Conservation (phyloP, 2,797 vertebrate species). For the Centroberyx gerrardi region DNA sequence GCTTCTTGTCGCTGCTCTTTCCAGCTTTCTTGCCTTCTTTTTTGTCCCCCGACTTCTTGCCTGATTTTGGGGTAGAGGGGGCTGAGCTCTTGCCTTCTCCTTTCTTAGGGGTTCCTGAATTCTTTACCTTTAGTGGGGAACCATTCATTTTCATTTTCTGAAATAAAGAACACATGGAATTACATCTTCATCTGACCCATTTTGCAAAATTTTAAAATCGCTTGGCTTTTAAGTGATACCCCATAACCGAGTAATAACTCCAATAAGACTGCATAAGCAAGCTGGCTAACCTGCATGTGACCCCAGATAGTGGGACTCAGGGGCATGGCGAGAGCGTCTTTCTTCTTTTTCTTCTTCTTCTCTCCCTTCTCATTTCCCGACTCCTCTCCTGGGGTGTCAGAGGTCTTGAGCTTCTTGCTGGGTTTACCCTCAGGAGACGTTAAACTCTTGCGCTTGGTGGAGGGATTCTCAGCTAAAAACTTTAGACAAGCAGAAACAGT, state of each 20-base stretch:
- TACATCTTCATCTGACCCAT: neutral
- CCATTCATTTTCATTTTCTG: conserved; percentile 92
- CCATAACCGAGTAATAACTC: neutral
- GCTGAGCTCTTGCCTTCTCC: conserved; percentile 73
- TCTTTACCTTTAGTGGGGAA: conserved; percentile 94
- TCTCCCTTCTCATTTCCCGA: conserved; percentile 81
- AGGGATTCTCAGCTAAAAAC: conserved; percentile 96
- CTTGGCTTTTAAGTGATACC: neutral
- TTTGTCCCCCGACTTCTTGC: conserved; percentile 82
- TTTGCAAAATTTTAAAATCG: neutral
- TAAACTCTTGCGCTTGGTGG: conserved; percentile 91
- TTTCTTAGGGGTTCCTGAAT: conserved; percentile 89
- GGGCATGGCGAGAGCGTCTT: conserved; percentile 84
- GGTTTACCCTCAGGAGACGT: conserved; percentile 91
- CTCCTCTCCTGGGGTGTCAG: conserved; percentile 82
- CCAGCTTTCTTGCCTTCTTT: conserved; percentile 88
- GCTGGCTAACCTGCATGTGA: conserved; percentile 87
- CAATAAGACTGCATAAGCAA: neutral
- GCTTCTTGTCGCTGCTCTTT: conserved; percentile 81
- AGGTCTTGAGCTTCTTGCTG: conserved; percentile 89
- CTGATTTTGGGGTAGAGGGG: conserved; percentile 78
- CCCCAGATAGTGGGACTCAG: conserved; percentile 94
- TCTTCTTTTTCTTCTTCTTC: conserved; percentile 82
- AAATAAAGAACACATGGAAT: conserved; percentile 39
- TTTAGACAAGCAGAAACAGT: conserved; percentile 56